phyloP scores from a whole-genome alignment of 92 coral and sea anemone species.

The Heteractis magnifica region DNA sequence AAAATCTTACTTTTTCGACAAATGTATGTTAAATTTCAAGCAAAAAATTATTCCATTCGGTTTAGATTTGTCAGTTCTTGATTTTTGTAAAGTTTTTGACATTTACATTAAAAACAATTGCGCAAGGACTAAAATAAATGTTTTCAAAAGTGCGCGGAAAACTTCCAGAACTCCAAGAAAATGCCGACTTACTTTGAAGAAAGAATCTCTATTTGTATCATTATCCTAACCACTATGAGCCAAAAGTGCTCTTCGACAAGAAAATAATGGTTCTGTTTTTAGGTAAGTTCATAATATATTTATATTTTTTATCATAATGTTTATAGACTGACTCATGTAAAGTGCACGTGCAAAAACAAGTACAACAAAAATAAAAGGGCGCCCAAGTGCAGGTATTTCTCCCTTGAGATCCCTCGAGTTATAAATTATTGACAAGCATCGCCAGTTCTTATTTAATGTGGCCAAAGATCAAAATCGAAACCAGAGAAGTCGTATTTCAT shows the following conservation, averaged over 20 bases:
- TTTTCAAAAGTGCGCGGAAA: background rate
- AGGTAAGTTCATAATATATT: background rate
- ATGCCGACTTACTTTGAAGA: background rate
- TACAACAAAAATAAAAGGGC: background rate
- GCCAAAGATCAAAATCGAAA: slow-evolving; percentile 48
- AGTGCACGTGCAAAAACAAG: background rate
- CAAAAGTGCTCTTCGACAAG: background rate
- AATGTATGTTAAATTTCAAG: background rate
- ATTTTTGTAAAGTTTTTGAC: background rate
- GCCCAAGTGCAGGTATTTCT: slow-evolving; percentile 29
- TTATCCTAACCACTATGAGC: background rate
- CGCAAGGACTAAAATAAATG: background rate
- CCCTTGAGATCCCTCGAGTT: slow-evolving; percentile 12
- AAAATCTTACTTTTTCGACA: background rate
- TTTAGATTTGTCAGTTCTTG: background rate
- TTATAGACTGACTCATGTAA: background rate
- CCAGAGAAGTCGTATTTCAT: slow-evolving; percentile 6
- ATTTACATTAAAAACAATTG: background rate
- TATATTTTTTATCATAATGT: background rate
- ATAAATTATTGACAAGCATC: slow-evolving; percentile 49
- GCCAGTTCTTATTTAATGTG: slow-evolving; percentile 21
- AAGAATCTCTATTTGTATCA: background rate
- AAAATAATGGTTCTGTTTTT: background rate
- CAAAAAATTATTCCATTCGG: background rate
- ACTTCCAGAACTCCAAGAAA: background rate